Conservation (phyloP, 2,888 invertebrate genomes). For the Mechanitis mazaeus region DNA sequence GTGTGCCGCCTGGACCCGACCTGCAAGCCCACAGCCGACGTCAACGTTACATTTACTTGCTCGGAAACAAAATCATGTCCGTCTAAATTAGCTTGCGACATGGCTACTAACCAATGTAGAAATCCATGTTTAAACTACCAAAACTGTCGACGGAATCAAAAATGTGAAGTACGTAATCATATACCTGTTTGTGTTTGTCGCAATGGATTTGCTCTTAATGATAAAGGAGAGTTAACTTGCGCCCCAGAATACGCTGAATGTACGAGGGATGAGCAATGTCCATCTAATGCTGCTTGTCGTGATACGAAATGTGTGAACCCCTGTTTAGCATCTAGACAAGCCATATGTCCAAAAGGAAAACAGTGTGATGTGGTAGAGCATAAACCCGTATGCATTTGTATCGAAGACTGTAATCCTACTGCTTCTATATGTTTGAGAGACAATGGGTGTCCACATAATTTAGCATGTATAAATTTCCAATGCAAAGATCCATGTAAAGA, state of each 20-base stretch:
- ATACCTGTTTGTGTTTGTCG: slow-evolving; percentile 92
- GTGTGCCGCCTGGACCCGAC: slow-evolving; percentile 87
- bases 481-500: slow-evolving; percentile 93
- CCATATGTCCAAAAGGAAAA: slow-evolving; percentile 88
- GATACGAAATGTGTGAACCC: slow-evolving; percentile 91
- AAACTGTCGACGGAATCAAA: slow-evolving; percentile 87
- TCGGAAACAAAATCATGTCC: slow-evolving; percentile 83
- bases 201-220: slow-evolving; percentile 91
- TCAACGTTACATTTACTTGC: slow-evolving; percentile 80
- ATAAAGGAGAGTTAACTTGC: slow-evolving; percentile 90
- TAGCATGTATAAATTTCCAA: slow-evolving; percentile 91
- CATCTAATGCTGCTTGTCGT: slow-evolving; percentile 89
- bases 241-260: slow-evolving; percentile 89
- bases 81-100: slow-evolving; percentile 84
- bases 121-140: slow-evolving; percentile 86
- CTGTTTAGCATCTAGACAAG: slow-evolving; percentile 80
- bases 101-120: slow-evolving; percentile 82
- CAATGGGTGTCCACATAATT: slow-evolving; percentile 89
- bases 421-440: slow-evolving; percentile 93
- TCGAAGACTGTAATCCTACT: slow-evolving; percentile 90
- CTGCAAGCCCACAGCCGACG: slow-evolving; percentile 80
- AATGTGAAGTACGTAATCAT: slow-evolving; percentile 91
- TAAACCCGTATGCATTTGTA: slow-evolving; percentile 89
- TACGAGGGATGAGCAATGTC: slow-evolving; percentile 87
- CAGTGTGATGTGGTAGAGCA: slow-evolving; percentile 93